Percentiles rank a stretch among this genome's conserved stretches.
phyloP scores from a whole-genome alignment of 1,140 invertebrate species.

The Atta texana region DNA sequence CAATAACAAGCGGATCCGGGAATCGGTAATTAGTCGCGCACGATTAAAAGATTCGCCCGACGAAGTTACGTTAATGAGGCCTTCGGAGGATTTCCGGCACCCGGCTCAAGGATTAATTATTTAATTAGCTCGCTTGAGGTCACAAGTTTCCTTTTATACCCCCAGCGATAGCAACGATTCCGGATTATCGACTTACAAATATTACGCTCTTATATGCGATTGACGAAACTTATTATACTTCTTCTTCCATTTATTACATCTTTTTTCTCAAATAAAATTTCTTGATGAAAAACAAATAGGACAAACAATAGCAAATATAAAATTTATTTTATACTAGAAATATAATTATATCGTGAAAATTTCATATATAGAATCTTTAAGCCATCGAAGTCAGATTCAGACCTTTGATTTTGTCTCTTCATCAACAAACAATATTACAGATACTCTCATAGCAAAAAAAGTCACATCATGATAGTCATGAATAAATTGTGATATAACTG shows the following conservation, averaged over 20 bases:
- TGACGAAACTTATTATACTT: background rate
- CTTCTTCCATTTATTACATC: background rate
- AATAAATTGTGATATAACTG: too few relatives aligned
- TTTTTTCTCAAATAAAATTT: background rate
- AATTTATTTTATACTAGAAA: background rate
- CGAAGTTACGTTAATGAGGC: slow-evolving; percentile 38
- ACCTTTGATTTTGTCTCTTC: background rate
- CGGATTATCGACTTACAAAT: background rate
- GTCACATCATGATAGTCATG: too few relatives aligned
- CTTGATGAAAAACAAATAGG: background rate
- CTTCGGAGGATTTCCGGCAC: background rate
- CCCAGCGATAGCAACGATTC: background rate
- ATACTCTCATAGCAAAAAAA: background rate
- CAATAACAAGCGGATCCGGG: slow-evolving; percentile 17
- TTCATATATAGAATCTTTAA: background rate
- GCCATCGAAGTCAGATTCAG: background rate
- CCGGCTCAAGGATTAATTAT: slow-evolving; percentile 33
- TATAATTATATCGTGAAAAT: background rate
- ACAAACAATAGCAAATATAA: background rate
- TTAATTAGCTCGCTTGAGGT: slow-evolving; percentile 15
- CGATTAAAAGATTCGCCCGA: slow-evolving; percentile 2
- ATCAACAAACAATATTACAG: background rate
- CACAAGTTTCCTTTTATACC: background rate
- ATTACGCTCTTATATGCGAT: too few relatives aligned
- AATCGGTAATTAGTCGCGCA: slow-evolving; percentile 34